A percentile compares a stretch with the other conserved stretches of the same genome.
phyloP scores from a whole-genome alignment of 2,113 vertebrate species.

The Pachypanchax playfairii region DNA sequence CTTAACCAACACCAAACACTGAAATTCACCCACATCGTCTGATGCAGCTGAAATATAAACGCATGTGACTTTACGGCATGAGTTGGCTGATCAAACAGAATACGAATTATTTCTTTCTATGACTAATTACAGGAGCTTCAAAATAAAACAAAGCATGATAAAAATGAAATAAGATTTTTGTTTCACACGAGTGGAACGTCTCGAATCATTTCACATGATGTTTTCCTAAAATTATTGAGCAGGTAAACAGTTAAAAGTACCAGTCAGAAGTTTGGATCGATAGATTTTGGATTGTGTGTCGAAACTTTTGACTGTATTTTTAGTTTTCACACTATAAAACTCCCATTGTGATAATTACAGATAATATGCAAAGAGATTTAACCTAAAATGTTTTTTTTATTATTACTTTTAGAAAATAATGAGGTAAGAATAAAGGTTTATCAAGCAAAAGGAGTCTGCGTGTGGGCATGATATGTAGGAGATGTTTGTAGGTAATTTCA shows the following conservation, averaged over 20 bases:
- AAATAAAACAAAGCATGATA: conserved; percentile 38
- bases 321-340: background rate
- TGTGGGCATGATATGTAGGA: conserved; percentile 1
- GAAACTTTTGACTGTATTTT: background rate
- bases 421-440: background rate
- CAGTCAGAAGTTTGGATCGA: background rate
- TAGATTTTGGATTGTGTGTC: too few relatives aligned
- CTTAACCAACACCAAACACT: conserved; percentile 62
- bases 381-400: background rate
- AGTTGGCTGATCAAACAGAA: conserved; percentile 62
- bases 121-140: conserved; percentile 62
- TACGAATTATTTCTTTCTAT: conserved; percentile 54
- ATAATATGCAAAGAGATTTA: background rate
- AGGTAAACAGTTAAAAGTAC: conserved; percentile 26
- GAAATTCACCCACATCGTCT: conserved; percentile 58
- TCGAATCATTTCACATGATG: conserved; percentile 44
- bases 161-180: conserved; percentile 38
- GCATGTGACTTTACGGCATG: conserved; percentile 38
- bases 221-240: background rate
- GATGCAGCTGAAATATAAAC: conserved; percentile 41
- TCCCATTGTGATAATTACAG: background rate
- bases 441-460: background rate
- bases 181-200: conserved; percentile 23
- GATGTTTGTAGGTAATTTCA: conserved; percentile 37
- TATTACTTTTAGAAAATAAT: too few relatives aligned